Evolutionary conservation across 2,113 vertebrate species (phyloP).

Genomic region (Petaurus breviceps): DNA sequence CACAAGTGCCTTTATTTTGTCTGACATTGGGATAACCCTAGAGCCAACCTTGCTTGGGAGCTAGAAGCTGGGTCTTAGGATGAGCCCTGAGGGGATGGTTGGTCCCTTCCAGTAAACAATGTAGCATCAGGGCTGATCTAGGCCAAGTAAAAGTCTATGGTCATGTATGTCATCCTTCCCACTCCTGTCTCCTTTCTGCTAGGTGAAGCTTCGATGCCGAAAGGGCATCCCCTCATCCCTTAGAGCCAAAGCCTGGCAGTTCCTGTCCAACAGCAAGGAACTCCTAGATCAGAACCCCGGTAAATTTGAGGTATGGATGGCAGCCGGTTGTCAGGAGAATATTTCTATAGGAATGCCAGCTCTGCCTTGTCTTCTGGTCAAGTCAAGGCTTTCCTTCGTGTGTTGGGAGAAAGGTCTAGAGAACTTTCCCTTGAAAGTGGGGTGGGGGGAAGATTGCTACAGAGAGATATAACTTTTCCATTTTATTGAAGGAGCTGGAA

Average conservation of each 20-base stretch:
- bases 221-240: conserved; percentile 95
- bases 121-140: conserved; percentile 17
- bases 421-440: not conserved
- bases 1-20: not conserved
- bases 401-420: not conserved
- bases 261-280: conserved; percentile 92
- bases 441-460: no score
- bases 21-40: not conserved
- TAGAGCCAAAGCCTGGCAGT: conserved; percentile 91
- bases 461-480: conserved; percentile 38
- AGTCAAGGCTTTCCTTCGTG: not conserved
- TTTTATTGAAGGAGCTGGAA: conserved; percentile 88
- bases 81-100: not conserved
- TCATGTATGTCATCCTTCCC: conserved; percentile 2
- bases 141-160: conserved; percentile 10
- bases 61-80: not conserved
- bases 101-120: not conserved
- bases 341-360: not conserved
- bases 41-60: not conserved
- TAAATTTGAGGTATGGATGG: conserved; percentile 89
- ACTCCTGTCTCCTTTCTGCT: conserved; percentile 10
- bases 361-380: not conserved
- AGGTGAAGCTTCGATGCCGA: conserved; percentile 94
- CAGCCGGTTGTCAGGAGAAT: conserved; percentile 4
- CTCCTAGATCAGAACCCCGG: conserved; percentile 89